Evolutionary conservation across 2,888 invertebrate species (phyloP), one percentile per base, ranked within the genome.

Genomic region (Yponomeuta evonymella): DNA sequence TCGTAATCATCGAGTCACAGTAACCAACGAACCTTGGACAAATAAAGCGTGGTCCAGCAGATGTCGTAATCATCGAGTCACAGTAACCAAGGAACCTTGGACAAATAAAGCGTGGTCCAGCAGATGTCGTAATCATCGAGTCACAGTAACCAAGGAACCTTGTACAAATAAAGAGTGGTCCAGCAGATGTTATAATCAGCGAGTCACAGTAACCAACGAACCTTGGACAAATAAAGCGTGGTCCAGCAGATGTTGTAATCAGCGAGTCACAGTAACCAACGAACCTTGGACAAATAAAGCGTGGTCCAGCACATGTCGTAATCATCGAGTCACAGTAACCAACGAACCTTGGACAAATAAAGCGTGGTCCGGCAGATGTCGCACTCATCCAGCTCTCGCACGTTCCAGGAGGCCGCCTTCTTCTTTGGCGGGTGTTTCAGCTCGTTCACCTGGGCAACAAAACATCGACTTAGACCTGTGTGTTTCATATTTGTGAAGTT

Each of bases 201-300:
- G 23, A 23, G 23, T 23, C 23, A 2, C 8, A 23, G n/a, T 23
- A 69, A 63, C 33, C n/a, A 70, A 75, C 87, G 86, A 84, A 97
- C 96, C 94, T 96, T 94, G 1, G 98, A 98, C 73, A 98, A 93
- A 83, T 95, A 97, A 58, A 98, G 93, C 82, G 96, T 96, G 33
- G 6, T 3, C 15, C n/a, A 2, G 2, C 23, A 9, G 12, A 51
- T 12, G 48, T 29, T 0, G 23, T 23, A 23, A 23, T 23, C 23
- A 23, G 0, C 23, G 0, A 12, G 12, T 23, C 23, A 2, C 8
- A 36, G n/a, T 23, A 69, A 63, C 2, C n/a, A 70, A 75, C 87
- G 86, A 84, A 97, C 96, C 94, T 96, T 94, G 1, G 98, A 98
- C 73, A 98, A 93, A 83, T 95, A 97, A 51, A 98, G 93, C 82